Conservation (phyloP, 2,888 invertebrate species). For the Machimus atricapillus region DNA sequence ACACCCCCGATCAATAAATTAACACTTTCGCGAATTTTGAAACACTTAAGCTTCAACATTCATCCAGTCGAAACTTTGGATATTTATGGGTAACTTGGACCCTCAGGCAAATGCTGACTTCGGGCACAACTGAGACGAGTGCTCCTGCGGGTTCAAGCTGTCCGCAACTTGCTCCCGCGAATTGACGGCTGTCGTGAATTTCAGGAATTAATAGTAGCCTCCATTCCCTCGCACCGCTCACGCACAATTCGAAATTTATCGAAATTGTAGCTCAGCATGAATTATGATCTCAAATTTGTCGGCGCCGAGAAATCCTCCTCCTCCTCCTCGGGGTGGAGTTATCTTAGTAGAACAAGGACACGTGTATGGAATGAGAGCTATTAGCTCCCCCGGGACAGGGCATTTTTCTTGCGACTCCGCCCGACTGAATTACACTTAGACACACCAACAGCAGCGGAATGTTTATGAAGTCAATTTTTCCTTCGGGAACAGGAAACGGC, state of each 20-base stretch:
- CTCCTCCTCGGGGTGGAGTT: neutral
- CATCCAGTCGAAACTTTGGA: neutral
- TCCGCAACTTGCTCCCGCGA: neutral
- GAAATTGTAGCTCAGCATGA: neutral
- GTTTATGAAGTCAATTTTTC: neutral
- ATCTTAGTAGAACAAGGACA: neutral
- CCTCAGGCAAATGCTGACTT: neutral
- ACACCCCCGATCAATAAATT: neutral
- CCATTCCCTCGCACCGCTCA: neutral
- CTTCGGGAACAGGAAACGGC: neutral
- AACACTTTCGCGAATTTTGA: neutral
- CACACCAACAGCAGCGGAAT: neutral
- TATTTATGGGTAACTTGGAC: neutral
- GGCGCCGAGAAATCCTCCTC: neutral
- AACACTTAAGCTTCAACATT: neutral
- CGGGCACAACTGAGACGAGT: neutral
- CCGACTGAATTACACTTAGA: neutral
- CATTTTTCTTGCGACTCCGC: neutral
- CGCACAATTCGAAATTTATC: neutral
- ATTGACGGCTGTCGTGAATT: neutral
- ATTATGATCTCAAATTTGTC: neutral
- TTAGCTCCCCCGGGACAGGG: neutral
- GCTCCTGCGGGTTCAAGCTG: neutral
- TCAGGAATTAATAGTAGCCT: neutral
- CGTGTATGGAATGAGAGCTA: neutral